A percentile compares a stretch with the other conserved stretches of the same genome.
These are phyloP conservation scores for Onthophagus sagittarius DNA, from an alignment of 2,888 invertebrate species.

Conservation along the genomic window DNA sequence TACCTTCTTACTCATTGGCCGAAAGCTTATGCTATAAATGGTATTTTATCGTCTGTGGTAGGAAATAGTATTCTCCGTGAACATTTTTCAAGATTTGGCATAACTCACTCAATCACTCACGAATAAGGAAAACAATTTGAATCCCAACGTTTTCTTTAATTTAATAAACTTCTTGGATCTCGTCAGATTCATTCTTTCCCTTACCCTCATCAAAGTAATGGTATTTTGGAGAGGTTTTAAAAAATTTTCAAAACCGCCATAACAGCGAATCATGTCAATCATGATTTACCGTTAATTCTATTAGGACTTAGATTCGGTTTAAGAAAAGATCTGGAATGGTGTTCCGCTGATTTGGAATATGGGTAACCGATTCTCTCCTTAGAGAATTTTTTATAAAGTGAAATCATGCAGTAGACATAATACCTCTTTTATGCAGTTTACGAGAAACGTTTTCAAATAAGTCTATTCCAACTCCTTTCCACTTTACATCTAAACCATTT, in stretches of 20 bases:
- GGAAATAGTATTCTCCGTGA: constrained; percentile 30
- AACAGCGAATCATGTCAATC: constrained; percentile 18
- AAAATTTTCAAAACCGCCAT: constrained; percentile 25
- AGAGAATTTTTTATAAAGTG: too few species aligned
- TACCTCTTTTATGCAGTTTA: too few species aligned
- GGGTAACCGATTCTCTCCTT: too few species aligned
- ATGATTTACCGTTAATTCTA: constrained; percentile 22
- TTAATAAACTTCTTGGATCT: constrained; percentile 23
- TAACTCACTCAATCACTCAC: constrained; percentile 35
- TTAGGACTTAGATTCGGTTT: too few species aligned
- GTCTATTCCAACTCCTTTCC: not conserved
- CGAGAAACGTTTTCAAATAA: too few species aligned
- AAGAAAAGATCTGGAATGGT: too few species aligned
- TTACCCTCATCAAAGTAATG: constrained; percentile 29
- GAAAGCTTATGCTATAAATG: constrained; percentile 35
- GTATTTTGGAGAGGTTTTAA: constrained; percentile 28
- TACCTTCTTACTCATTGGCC: constrained; percentile 38
- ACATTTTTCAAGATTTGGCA: constrained; percentile 39
- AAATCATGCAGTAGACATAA: too few species aligned
- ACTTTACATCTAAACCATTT: not conserved
- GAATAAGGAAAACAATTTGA: constrained; percentile 38
- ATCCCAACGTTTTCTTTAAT: constrained; percentile 27
- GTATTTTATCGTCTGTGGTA: constrained; percentile 33
- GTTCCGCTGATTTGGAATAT: too few species aligned
- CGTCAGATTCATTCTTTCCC: constrained; percentile 25